Conservation (phyloP, 2,113 vertebrate species). For the Lampris incognitus region DNA sequence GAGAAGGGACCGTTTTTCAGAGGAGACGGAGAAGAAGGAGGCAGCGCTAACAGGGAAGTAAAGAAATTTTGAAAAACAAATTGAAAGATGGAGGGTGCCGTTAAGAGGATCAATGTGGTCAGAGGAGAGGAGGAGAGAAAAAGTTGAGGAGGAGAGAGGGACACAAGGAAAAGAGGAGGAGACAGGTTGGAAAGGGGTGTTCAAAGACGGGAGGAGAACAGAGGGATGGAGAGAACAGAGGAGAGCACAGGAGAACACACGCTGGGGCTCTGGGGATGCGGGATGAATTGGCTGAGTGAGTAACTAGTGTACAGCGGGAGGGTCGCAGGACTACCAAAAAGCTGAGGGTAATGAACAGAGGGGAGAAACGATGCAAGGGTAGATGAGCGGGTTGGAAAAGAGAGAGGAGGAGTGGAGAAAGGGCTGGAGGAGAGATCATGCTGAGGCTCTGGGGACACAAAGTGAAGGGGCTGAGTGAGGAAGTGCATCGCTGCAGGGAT, state of each 20-base stretch:
- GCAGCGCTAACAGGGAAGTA: too few species aligned
- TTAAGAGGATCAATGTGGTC: not conserved
- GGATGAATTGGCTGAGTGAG: conserved; percentile 70
- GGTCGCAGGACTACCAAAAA: not conserved
- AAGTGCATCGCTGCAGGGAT: conserved; percentile 67
- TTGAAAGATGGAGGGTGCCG: too few species aligned
- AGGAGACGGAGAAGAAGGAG: too few species aligned
- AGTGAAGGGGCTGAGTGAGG: conserved; percentile 53
- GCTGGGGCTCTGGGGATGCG: conserved; percentile 49
- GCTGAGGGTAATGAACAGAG: not conserved
- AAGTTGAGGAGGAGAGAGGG: not conserved
- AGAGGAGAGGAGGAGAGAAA: not conserved
- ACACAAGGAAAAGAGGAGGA: not conserved
- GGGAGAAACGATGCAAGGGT: conserved; percentile 36
- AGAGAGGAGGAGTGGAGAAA: conserved; percentile 29
- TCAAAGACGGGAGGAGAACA: not conserved
- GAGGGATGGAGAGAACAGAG: not conserved
- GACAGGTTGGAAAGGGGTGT: not conserved
- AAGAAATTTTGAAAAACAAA: too few species aligned
- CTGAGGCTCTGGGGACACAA: conserved; percentile 50
- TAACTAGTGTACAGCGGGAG: conserved; percentile 57
- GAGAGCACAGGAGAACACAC: conserved; percentile 27
- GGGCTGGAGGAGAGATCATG: conserved; percentile 50
- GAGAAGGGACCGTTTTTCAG: too few species aligned
- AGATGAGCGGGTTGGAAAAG: conserved; percentile 20